Conservation (phyloP, 2,888 invertebrate species). For the Diploptera punctata region DNA sequence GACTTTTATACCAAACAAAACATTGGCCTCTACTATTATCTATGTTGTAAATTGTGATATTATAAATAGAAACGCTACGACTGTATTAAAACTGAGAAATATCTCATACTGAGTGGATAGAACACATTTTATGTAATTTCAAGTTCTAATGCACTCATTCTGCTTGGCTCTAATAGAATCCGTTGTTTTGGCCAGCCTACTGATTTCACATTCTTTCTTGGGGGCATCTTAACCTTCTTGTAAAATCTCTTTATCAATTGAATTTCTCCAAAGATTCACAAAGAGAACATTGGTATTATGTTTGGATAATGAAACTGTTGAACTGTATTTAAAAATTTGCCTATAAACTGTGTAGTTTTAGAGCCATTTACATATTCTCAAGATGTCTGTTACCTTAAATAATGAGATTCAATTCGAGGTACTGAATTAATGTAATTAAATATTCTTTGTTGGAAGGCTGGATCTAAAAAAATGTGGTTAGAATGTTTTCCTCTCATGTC, state of each 20-base stretch:
- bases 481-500: slow-evolving; percentile 44
- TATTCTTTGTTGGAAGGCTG: slow-evolving; percentile 37
- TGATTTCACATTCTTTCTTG: slow-evolving; percentile 27
- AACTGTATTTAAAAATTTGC: slow-evolving; percentile 20
- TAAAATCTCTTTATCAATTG: not conserved
- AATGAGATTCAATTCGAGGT: slow-evolving; percentile 47
- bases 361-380: slow-evolving; percentile 45
- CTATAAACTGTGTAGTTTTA: slow-evolving; percentile 42
- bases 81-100: slow-evolving; percentile 17
- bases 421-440: slow-evolving; percentile 45
- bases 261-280: slow-evolving; percentile 17
- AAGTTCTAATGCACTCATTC: not conserved
- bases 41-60: slow-evolving; percentile 6
- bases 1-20: slow-evolving; percentile 15
- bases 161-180: slow-evolving; percentile 4
- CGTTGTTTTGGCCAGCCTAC: slow-evolving; percentile 6
- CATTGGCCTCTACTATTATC: not conserved
- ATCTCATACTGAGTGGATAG: not conserved
- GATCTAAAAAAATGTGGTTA: slow-evolving; percentile 40
- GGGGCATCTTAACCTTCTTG: slow-evolving; percentile 8
- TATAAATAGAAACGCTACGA: slow-evolving; percentile 19
- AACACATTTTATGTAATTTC: slow-evolving; percentile 4
- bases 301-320: slow-evolving; percentile 8
- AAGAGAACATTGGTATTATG: slow-evolving; percentile 14
- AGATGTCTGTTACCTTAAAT: slow-evolving; percentile 45